Base-by-base conservation (phyloP, 2,797 vertebrate species). In the Avahi laniger region DNA sequence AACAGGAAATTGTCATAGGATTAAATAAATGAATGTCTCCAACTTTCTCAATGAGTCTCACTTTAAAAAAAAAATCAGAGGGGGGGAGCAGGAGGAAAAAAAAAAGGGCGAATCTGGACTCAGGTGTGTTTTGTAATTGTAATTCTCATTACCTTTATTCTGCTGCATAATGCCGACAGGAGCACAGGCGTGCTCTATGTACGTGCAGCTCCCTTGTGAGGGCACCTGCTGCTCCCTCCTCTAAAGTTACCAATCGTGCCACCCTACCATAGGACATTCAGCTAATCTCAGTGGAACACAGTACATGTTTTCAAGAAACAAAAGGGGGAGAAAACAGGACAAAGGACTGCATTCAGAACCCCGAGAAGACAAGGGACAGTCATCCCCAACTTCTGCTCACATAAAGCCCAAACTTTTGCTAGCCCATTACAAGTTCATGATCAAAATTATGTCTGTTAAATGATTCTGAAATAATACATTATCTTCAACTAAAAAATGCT, bases 131-230 rank as follows among this genome's bases (percentile, higher is more conserved):
- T 76, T 59, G 30, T 87, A 96, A 89, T 26, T 92, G 57, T 70
- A 76, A 41, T 70, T 90, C 89, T 95, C 95, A 97, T 95, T 97
- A 97, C 73, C 50, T 35, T 38, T 30, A 18, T 63, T 85, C 48
- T 84, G 54, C 87, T 83, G 69, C 46, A 91, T 22, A 50, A 88
- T 7, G 7, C 46, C 72, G 69, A 28, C 22, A 67, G 59, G 3
- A 4, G 38, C 91, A 73, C n/a, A 92, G 61, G 67, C 78, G 8
- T 69, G 41, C 83, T 54, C 65, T 46, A n/a, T 52, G 20, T 59
- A 38, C 63, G 70, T 54, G 41, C 61, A 63, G 84, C 73, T 92
- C 94, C 91, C 95, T 95, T 30, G 20, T n/a, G 89, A 94, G 35
- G 41, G 48, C 2, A 30, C 48, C 63, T 90, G 38, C 33, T 69